These are phyloP conservation scores for Gouania willdenowi DNA, from an alignment of 2,797 vertebrate species.

Conservation along the genomic window DNA sequence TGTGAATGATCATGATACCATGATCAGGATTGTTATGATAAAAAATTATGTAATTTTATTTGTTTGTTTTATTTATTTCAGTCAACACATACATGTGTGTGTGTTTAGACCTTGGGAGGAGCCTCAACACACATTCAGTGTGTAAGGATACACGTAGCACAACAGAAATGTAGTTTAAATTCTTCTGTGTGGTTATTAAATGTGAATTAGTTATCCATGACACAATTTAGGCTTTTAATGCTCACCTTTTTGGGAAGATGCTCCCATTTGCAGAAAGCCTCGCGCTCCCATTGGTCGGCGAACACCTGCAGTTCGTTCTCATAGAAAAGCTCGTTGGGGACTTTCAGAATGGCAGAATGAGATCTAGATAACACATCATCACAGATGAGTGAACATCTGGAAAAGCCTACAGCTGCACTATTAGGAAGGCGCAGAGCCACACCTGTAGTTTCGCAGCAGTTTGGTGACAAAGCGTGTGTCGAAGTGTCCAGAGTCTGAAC, in stretches of 20 bases:
- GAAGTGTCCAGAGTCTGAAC: slow-evolving; percentile 49
- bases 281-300: slow-evolving; percentile 62
- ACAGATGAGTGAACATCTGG: background rate
- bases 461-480: slow-evolving; percentile 85
- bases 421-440: background rate
- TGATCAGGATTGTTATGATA: too few species aligned
- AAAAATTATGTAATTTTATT: too few species aligned
- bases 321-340: slow-evolving; percentile 88
- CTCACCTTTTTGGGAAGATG: slow-evolving; percentile 79
- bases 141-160: too few species aligned
- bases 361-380: slow-evolving; percentile 82
- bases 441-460: slow-evolving; percentile 93
- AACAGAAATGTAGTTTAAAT: too few species aligned
- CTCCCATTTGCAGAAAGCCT: slow-evolving; percentile 82
- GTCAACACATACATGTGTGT: too few species aligned
- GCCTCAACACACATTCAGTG: too few species aligned
- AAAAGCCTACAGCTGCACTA: background rate
- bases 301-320: slow-evolving; percentile 82
- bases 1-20: too few species aligned
- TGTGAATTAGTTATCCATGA: background rate
- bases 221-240: too few species aligned
- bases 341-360: slow-evolving; percentile 82
- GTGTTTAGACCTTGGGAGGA: too few species aligned
- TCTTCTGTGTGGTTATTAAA: too few species aligned
- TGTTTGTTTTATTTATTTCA: too few species aligned